A percentile compares a stretch with the other conserved stretches of the same genome.
Evolutionary conservation across 2,113 vertebrate species (phyloP).

Genomic region (Tychaedon coryphoeus): DNA sequence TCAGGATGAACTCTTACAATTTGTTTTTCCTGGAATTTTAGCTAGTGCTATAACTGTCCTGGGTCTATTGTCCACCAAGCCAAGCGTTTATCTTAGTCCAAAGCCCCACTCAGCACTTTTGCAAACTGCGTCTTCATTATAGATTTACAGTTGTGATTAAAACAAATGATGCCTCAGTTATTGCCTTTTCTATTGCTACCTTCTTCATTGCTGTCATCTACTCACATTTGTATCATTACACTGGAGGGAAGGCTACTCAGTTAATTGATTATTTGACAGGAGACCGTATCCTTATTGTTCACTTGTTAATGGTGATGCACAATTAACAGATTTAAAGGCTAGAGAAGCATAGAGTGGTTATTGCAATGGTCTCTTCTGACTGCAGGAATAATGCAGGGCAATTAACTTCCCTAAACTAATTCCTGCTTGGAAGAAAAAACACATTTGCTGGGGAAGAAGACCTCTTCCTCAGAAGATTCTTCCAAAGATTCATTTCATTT

Average conservation of each 20-base stretch:
- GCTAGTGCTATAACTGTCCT: not conserved
- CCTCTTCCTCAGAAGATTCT: not conserved
- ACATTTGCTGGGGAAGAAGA: not conserved
- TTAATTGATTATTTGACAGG: not conserved
- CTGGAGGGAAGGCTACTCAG: not conserved
- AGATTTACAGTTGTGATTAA: not conserved
- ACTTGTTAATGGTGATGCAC: not conserved
- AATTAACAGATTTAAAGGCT: not conserved
- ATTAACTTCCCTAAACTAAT: not conserved
- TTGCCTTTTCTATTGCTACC: not conserved
- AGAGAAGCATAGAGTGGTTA: not conserved
- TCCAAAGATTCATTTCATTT: not conserved
- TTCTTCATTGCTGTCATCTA: not conserved
- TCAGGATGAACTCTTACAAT: not conserved
- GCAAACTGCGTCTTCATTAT: not conserved
- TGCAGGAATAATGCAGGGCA: not conserved
- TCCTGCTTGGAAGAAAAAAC: not conserved
- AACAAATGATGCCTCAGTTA: not conserved
- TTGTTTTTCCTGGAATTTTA: not conserved
- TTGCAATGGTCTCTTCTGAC: not conserved
- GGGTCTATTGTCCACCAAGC: not conserved
- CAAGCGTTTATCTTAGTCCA: not conserved
- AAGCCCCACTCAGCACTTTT: not conserved
- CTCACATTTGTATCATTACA: not conserved
- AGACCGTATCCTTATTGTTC: not conserved